Evolutionary conservation across 2,113 vertebrate species (phyloP).

Genomic region (Siniperca chuatsi): DNA sequence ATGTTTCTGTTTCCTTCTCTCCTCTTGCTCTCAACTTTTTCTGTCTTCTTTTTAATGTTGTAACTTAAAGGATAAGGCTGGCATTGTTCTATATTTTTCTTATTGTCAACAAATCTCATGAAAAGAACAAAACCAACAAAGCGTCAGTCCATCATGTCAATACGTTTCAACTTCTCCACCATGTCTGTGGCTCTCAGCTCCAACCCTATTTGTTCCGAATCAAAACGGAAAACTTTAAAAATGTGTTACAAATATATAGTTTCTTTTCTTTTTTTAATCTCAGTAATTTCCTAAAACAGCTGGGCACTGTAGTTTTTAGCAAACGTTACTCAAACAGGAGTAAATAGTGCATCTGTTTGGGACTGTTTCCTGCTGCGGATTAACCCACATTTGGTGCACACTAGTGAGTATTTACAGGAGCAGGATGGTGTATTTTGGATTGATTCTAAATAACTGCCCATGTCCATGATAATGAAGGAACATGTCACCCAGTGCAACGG

Average conservation of each 20-base stretch:
- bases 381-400: not conserved
- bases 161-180: not conserved
- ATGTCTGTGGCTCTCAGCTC: not conserved
- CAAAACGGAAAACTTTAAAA: not conserved
- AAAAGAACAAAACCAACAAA: not conserved
- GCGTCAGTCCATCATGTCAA: not conserved
- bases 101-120: not conserved
- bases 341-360: not conserved
- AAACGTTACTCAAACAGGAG: not conserved
- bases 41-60: constrained; percentile 3
- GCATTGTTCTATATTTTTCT: not conserved
- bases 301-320: not conserved
- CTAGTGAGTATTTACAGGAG: not conserved
- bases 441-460: not conserved
- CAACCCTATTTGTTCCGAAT: not conserved
- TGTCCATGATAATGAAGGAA: not conserved
- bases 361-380: not conserved
- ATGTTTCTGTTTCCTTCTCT: constrained; percentile 6
- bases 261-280: not conserved
- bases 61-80: not conserved
- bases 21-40: not conserved
- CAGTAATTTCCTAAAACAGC: not conserved
- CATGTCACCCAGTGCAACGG: not conserved
- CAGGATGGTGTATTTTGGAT: not conserved
- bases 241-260: not conserved